Evolutionary conservation across 2,797 vertebrate genomes (phyloP), one percentile per base, ranked within the genome.

Genomic region (Sparus aurata): DNA sequence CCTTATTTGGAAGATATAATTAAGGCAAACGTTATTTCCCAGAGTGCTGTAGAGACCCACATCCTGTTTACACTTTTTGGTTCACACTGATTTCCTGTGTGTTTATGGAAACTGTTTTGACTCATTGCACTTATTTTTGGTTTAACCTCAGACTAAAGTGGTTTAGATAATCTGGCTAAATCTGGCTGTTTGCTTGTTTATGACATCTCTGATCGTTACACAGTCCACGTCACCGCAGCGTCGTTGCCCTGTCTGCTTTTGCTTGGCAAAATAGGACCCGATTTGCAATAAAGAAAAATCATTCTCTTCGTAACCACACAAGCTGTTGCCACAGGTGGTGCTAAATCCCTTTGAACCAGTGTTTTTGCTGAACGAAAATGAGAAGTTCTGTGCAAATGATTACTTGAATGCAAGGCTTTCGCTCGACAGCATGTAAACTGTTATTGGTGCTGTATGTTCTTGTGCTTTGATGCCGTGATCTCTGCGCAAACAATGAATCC

Each of bases 391-490:
- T 64, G 43, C 4, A 52, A 55, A 25, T 67, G 5, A 61, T 46
- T 20, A 12, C 38, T 69, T 61, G 58, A 75, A 61, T 58, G 34
- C 15, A 57, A 16, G 20, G 0, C 4, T 55, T 23, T 73, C 47
- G 10, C 27, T 45, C 13, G 23, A 3, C 16, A 61, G 71, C 67
- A 47, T 74, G 50, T 38, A 43, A 80, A 74, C 18, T 53, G 23
- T 58, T 77, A 43, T 34, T 60, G 3, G 20, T 55, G 52, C 53
- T 59, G 55, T 61, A 47, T 69, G 53, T 54, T 69, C n/a, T n/a
- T 27, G 18, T 75, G 41, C 50, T 69, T 12, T 57, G 58, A 73
- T 80, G 65, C 75, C 79, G 64, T 78, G 72, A 87, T 84, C 61
- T 61, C 17, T 69, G 34, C 75, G 50, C 57, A 77, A 79, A 76